phyloP scores from a whole-genome alignment of 37 sponge, comb jelly and placozoan species.

The Beroe forskalii region DNA sequence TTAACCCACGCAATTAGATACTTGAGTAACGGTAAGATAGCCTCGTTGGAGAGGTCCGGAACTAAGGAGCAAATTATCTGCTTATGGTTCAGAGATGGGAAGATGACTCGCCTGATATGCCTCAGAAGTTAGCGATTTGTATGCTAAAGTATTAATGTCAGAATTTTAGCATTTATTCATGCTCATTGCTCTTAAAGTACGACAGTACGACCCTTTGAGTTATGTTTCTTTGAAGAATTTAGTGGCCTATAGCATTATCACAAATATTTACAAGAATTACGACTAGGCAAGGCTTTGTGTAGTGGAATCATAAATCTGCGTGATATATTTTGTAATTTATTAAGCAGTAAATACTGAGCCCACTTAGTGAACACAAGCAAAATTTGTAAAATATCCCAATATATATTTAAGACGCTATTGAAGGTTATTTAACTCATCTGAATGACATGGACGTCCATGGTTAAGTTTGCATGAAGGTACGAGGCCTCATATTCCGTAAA shows the following conservation, averaged over 20 bases:
- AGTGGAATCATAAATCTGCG: no score
- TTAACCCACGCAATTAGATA: neutral
- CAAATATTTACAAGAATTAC: neutral
- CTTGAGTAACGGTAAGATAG: neutral
- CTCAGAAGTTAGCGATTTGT: no score
- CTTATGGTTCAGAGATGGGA: neutral
- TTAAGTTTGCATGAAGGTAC: no score
- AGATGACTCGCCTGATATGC: no score
- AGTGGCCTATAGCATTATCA: neutral
- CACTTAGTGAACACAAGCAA: no score
- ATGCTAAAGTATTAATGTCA: no score
- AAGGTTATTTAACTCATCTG: neutral
- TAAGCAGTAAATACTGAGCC: no score
- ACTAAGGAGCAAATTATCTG: neutral
- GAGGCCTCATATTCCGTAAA: no score
- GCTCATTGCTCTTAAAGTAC: neutral
- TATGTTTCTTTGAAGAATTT: neutral
- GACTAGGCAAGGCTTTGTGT: neutral
- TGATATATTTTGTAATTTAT: no score
- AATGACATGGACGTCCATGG: no score
- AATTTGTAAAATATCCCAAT: no score
- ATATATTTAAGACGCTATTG: neutral
- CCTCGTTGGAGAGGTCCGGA: neutral
- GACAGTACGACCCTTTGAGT: neutral
- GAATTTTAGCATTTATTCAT: neutral